Percentiles rank a stretch among this genome's conserved stretches.
Conservation (phyloP, 2,888 invertebrate species). For the Cactoblastis cactorum region DNA sequence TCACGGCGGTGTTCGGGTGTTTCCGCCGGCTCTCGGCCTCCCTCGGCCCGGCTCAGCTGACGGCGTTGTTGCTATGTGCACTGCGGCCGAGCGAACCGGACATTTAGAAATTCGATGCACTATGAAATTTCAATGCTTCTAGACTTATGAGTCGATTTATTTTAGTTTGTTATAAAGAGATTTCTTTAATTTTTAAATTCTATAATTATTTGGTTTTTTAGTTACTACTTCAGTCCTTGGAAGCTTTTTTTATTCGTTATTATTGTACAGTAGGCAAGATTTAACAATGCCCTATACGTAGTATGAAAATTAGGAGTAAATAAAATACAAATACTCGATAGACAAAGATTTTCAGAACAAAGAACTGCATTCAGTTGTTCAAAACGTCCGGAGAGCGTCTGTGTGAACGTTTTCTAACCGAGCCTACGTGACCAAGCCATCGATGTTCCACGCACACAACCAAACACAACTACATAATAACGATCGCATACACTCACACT, state of each 20-base stretch:
- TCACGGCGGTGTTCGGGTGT: not conserved
- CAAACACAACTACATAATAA: conserved; percentile 33
- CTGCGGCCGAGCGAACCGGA: conserved; percentile 41
- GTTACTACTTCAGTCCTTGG: too few relatives aligned
- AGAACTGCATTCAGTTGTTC: conserved; percentile 33
- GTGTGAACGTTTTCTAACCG: conserved; percentile 42
- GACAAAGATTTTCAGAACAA: conserved; percentile 32
- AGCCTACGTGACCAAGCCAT: conserved; percentile 72
- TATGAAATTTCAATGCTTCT: not conserved
- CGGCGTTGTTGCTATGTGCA: conserved; percentile 73
- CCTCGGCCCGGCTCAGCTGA: conserved; percentile 61
- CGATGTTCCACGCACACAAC: conserved; percentile 61
- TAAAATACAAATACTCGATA: not conserved
- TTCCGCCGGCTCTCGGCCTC: conserved; percentile 42
- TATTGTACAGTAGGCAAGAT: too few relatives aligned
- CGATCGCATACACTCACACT: conserved; percentile 47
- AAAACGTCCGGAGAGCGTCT: conserved; percentile 53
- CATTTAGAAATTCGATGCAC: conserved; percentile 23
- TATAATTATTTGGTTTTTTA: not conserved
- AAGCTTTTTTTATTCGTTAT: too few relatives aligned
- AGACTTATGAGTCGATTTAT: not conserved
- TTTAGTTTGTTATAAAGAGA: not conserved
- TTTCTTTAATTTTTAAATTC: not conserved
- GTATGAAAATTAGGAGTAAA: too few relatives aligned
- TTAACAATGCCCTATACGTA: too few relatives aligned